A percentile compares a stretch with the other conserved stretches of the same genome.
Conservation (phyloP, 2,888 invertebrate species). For the Plagodis dolabraria region DNA sequence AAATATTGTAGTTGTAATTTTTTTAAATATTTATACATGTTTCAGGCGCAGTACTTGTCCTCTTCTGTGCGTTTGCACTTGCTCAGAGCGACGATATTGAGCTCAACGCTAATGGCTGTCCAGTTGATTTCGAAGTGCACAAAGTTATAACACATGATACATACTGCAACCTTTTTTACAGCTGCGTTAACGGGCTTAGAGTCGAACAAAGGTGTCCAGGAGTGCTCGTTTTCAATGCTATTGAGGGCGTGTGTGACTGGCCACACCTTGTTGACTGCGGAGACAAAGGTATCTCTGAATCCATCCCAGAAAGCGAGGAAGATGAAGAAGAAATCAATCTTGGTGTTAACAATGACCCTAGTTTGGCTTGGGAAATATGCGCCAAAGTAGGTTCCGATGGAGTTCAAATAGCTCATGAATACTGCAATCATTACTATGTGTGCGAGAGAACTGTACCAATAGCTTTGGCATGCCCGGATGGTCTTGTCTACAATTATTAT, state of each 20-base stretch:
- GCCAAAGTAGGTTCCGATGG: constrained; percentile 23
- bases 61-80: constrained; percentile 24
- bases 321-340: constrained; percentile 4
- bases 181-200: constrained; percentile 19
- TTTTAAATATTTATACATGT: constrained; percentile 3
- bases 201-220: constrained; percentile 16
- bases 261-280: constrained; percentile 25
- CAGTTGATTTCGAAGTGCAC: constrained; percentile 10
- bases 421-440: constrained; percentile 37
- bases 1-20: too few species aligned
- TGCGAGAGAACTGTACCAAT: constrained; percentile 27
- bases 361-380: constrained; percentile 26
- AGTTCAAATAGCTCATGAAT: constrained; percentile 34
- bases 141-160: constrained; percentile 20
- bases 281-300: constrained; percentile 14
- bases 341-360: constrained; percentile 26
- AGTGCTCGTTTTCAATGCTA: constrained; percentile 20
- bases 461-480: constrained; percentile 22
- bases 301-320: constrained; percentile 7
- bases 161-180: constrained; percentile 33
- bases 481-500: constrained; percentile 29
- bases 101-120: constrained; percentile 25
- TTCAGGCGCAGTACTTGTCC: constrained; percentile 24
- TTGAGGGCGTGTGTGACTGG: constrained; percentile 32
- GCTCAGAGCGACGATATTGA: constrained; percentile 13